A percentile compares a stretch with the other conserved stretches of the same genome.
Evolutionary conservation across 1,140 invertebrate genomes (phyloP).

Genomic region (Onthophagus taurus): DNA sequence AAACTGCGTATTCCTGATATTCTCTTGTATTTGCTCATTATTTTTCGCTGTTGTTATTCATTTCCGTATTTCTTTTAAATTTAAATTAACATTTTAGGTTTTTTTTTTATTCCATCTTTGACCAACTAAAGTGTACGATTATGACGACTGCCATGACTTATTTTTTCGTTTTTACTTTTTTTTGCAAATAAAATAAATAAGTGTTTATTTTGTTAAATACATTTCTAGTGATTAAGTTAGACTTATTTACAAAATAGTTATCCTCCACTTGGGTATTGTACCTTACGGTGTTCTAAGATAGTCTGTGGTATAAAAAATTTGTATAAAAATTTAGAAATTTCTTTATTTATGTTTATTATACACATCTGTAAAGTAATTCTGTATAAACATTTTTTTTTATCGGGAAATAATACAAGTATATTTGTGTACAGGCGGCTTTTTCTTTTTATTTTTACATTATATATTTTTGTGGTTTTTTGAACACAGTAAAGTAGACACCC

Average conservation of each 20-base stretch:
- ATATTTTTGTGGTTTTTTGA: conserved; percentile 8
- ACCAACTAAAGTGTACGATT: conserved; percentile 26
- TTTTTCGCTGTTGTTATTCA: too few relatives aligned
- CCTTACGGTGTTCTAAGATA: conserved; percentile 15
- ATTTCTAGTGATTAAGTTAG: conserved; percentile 27
- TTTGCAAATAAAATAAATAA: conserved; percentile 31
- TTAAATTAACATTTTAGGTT: conserved; percentile 24
- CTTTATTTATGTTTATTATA: conserved; percentile 1
- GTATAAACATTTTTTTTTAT: conserved; percentile 10
- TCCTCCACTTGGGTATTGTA: conserved; percentile 17
- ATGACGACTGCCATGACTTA: conserved; percentile 28
- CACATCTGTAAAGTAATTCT: background rate
- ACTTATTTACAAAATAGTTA: conserved; percentile 32
- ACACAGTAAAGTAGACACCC: conserved; percentile 12
- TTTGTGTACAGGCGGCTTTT: conserved; percentile 7
- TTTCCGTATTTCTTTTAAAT: too few relatives aligned
- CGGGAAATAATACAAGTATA: conserved; percentile 8
- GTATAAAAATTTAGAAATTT: conserved; percentile 3
- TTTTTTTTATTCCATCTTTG: conserved; percentile 20
- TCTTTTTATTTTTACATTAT: conserved; percentile 6
- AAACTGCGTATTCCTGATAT: too few relatives aligned
- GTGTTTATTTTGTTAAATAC: conserved; percentile 30
- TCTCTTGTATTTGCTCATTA: too few relatives aligned
- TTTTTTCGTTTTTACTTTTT: too few relatives aligned
- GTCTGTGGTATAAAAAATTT: conserved; percentile 11